Evolutionary conservation across 2,113 vertebrate genomes (phyloP).

Genomic region (Salvator merianae): DNA sequence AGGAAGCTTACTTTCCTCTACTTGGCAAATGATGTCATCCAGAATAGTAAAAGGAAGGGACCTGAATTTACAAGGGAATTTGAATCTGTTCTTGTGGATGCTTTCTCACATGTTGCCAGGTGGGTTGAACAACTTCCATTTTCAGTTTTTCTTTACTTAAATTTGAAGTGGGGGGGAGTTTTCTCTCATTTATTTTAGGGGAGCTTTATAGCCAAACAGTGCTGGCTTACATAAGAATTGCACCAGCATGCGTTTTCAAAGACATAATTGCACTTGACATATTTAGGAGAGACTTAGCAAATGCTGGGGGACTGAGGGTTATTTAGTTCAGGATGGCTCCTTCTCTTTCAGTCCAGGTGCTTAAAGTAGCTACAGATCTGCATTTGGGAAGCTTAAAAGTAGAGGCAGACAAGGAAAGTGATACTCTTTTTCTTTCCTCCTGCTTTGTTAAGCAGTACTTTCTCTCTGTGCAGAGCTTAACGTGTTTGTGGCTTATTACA

Average conservation of each 20-base stretch:
- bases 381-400: too few relatives aligned
- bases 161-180: too few relatives aligned
- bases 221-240: too few relatives aligned
- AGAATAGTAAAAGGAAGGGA: conserved; percentile 99
- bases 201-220: neutral
- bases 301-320: neutral
- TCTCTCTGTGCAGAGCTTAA: accelerated
- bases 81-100: conserved; percentile 94
- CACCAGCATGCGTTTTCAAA: neutral
- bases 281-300: too few relatives aligned
- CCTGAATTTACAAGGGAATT: conserved; percentile 97
- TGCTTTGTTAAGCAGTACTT: neutral
- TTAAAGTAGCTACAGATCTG: neutral
- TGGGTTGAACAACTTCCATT: conserved; percentile 52
- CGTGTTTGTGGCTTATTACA: neutral
- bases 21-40: conserved; percentile 97
- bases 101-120: conserved; percentile 97
- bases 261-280: neutral
- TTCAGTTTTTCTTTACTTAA: neutral
- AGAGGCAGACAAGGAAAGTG: neutral
- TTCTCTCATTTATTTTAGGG: neutral
- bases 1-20: conserved; percentile 97
- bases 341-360: neutral
- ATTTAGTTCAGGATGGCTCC: neutral
- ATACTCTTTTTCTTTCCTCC: neutral